phyloP scores from a whole-genome alignment of 2,888 invertebrate species.

The Mimachlamys varia region DNA sequence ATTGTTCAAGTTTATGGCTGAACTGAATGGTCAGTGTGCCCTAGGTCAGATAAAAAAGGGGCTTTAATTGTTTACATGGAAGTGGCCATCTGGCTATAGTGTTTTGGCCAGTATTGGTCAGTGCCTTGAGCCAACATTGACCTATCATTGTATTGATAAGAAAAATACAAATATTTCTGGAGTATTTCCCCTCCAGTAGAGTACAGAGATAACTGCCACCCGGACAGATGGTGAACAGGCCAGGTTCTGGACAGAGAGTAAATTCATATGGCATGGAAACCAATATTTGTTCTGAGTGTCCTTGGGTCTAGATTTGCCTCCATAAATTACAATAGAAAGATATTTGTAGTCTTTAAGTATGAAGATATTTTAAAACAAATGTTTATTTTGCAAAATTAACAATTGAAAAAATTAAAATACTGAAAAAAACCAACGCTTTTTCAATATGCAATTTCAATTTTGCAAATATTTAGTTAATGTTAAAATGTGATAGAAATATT shows the following conservation, averaged over 20 bases:
- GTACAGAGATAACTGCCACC: conserved; percentile 1
- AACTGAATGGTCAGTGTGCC: conserved; percentile 26
- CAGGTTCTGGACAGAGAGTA: not conserved
- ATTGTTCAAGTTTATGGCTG: not conserved
- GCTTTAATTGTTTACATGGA: conserved; percentile 33
- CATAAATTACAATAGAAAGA: too few species aligned
- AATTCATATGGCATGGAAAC: not conserved
- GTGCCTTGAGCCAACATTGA: conserved; percentile 9
- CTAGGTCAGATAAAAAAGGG: conserved; percentile 24
- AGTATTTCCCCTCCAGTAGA: conserved; percentile 4
- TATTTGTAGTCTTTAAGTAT: too few species aligned
- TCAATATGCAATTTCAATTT: too few species aligned
- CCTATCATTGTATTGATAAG: not conserved
- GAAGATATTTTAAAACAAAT: too few species aligned
- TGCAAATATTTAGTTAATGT: too few species aligned
- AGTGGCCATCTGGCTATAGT: conserved; percentile 15
- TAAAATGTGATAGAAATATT: too few species aligned
- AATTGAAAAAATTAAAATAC: too few species aligned
- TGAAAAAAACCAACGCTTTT: too few species aligned
- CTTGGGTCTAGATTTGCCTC: too few species aligned
- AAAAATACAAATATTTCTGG: conserved; percentile 28
- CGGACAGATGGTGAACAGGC: not conserved
- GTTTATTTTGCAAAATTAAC: too few species aligned
- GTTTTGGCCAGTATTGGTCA: not conserved
- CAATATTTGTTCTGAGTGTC: too few species aligned